These are phyloP conservation scores for Procambarus virginalis DNA, from an alignment of 1,140 invertebrate genomes.

Conservation along the genomic window DNA sequence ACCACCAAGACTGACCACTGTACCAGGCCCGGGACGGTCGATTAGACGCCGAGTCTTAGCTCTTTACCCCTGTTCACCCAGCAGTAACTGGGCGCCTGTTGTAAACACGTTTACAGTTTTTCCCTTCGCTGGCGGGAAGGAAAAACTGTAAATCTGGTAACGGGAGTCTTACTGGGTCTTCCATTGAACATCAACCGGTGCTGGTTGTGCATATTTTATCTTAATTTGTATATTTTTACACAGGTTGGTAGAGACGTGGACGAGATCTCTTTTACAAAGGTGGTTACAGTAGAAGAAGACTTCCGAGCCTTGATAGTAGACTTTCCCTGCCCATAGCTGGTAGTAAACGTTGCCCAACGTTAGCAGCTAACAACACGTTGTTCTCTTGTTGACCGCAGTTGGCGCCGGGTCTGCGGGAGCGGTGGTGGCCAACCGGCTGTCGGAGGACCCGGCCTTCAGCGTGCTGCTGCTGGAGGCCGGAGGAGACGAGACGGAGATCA, in stretches of 20 bases:
- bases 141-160: too few relatives aligned
- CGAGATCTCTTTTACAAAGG: not conserved
- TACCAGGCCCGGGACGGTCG: too few relatives aligned
- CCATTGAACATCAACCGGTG: too few relatives aligned
- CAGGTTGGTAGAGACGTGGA: not conserved
- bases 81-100: too few relatives aligned
- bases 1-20: too few relatives aligned
- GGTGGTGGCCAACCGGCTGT: slow-evolving; percentile 93
- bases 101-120: too few relatives aligned
- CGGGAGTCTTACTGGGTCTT: too few relatives aligned
- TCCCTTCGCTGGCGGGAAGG: too few relatives aligned
- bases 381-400: slow-evolving; percentile 74
- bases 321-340: not conserved
- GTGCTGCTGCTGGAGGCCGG: slow-evolving; percentile 92
- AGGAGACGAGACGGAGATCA: slow-evolving; percentile 91
- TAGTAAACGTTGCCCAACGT: not conserved
- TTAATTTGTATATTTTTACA: not conserved
- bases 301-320: not conserved
- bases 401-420: slow-evolving; percentile 95
- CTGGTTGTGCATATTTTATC: not conserved
- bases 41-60: too few relatives aligned
- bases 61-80: too few relatives aligned
- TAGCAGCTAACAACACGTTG: not conserved
- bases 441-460: slow-evolving; percentile 78
- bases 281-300: not conserved